A percentile compares a stretch with the other conserved stretches of the same genome.
Conservation (phyloP, 2,888 invertebrate genomes). For the Eupithecia abbreviata region DNA sequence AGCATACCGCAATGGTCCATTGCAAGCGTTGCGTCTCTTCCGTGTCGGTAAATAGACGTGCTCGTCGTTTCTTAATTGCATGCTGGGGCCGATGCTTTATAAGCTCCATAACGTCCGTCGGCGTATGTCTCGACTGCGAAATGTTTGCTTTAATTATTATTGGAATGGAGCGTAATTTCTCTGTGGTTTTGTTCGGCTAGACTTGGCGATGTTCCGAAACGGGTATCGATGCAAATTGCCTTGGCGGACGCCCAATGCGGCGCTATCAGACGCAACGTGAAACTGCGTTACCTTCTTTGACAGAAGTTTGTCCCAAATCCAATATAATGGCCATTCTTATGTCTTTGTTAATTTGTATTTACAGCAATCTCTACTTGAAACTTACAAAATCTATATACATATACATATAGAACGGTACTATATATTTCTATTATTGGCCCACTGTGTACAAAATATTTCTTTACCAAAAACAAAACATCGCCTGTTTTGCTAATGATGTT, state of each 20-base stretch:
- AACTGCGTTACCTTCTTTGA: slow-evolving; percentile 63
- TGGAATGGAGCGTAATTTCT: slow-evolving; percentile 83
- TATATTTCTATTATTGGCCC: neutral
- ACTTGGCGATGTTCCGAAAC: slow-evolving; percentile 84
- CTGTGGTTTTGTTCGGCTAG: slow-evolving; percentile 84
- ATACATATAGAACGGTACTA: too few species aligned
- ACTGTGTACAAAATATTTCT: neutral
- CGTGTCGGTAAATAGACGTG: slow-evolving; percentile 81
- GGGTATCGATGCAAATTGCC: slow-evolving; percentile 84
- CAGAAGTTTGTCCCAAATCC: slow-evolving; percentile 56
- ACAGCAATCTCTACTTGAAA: neutral
- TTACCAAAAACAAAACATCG: neutral
- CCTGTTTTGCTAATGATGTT: neutral
- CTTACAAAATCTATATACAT: neutral
- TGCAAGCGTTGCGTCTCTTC: slow-evolving; percentile 80
- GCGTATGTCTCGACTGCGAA: slow-evolving; percentile 78
- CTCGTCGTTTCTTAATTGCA: slow-evolving; percentile 82
- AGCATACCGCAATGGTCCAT: slow-evolving; percentile 75
- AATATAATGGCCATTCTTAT: neutral
- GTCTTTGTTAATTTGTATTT: neutral
- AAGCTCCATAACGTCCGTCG: slow-evolving; percentile 82
- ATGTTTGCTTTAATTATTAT: slow-evolving; percentile 85
- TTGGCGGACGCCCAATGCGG: slow-evolving; percentile 83
- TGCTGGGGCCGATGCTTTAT: slow-evolving; percentile 80
- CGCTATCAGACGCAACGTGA: slow-evolving; percentile 65